phyloP scores from a whole-genome alignment of 2,113 vertebrate species.

The Anhinga anhinga region DNA sequence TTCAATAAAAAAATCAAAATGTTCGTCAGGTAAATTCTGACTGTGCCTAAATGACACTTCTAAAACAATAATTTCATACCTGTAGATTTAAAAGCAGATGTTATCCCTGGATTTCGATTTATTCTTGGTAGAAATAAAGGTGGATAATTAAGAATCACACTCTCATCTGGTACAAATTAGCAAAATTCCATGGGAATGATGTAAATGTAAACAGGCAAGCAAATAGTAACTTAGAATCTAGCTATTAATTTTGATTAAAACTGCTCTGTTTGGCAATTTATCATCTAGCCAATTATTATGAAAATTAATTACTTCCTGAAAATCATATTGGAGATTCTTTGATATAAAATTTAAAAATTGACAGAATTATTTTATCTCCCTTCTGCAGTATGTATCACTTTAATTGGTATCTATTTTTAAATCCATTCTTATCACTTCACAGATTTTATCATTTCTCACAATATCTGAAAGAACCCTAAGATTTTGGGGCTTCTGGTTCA shows the following conservation, averaged over 20 bases:
- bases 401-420: neutral
- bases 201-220: neutral
- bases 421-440: neutral
- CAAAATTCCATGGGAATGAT: neutral
- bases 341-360: neutral
- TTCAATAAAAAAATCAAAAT: neutral
- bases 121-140: neutral
- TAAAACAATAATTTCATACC: neutral
- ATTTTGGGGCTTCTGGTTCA: neutral
- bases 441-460: neutral
- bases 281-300: neutral
- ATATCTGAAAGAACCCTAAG: neutral
- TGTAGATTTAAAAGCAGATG: neutral
- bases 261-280: neutral
- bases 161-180: neutral
- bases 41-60: neutral
- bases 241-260: neutral
- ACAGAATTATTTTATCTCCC: neutral
- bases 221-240: neutral
- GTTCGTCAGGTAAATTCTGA: neutral
- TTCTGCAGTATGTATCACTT: neutral
- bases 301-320: constrained; percentile 16
- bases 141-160: neutral
- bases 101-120: neutral
- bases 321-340: neutral